A percentile compares a stretch with the other conserved stretches of the same genome.
Conservation (phyloP, 2,113 vertebrate genomes). For the Brachypodius melanocephalos region DNA sequence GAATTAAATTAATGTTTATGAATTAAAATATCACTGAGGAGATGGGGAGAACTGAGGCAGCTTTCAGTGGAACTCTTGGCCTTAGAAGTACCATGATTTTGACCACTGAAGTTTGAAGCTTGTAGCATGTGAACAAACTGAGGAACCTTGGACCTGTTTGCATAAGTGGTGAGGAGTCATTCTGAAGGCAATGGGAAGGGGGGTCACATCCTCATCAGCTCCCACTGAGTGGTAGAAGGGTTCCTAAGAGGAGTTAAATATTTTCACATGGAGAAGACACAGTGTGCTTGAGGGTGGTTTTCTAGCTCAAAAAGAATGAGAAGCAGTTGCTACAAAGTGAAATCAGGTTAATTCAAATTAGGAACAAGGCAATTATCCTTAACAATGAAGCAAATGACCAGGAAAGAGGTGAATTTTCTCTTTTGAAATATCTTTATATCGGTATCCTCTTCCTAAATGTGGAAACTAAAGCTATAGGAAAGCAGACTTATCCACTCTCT, state of each 20-base stretch:
- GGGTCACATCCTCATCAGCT: background rate
- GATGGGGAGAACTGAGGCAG: background rate
- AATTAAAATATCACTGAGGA: background rate
- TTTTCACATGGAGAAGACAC: background rate
- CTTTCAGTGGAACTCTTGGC: background rate
- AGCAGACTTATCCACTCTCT: background rate
- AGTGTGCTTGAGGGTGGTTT: background rate
- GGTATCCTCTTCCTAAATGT: background rate
- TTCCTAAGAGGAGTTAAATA: background rate
- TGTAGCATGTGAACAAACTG: background rate
- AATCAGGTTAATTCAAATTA: background rate
- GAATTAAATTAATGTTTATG: background rate
- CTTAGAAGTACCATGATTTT: background rate
- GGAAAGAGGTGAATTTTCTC: background rate
- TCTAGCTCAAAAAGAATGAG: background rate
- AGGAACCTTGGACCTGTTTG: background rate
- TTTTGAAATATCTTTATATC: background rate
- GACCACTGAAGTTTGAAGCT: background rate
- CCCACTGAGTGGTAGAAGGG: background rate
- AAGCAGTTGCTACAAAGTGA: background rate
- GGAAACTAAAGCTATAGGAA: background rate
- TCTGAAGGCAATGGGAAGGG: background rate
- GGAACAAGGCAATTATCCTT: background rate
- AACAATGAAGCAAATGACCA: background rate
- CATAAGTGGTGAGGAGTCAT: background rate